Evolutionary conservation across 2,888 invertebrate species (phyloP).

Genomic region (Hirtodrosophila alboralis): DNA sequence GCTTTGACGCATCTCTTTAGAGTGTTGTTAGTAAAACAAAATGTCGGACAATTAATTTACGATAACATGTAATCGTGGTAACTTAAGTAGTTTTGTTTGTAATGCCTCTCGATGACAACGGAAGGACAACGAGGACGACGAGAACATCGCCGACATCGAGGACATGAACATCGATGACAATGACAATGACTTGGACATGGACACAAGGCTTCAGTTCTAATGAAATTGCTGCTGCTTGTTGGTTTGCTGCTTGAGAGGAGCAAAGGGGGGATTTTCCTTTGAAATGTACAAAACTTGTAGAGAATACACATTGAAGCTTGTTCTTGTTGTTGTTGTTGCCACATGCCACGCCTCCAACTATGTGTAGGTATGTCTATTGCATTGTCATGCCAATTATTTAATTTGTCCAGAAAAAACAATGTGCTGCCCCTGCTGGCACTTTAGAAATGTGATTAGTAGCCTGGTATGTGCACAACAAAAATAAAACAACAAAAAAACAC

Average conservation of each 20-base stretch:
- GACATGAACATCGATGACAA: conserved; percentile 5
- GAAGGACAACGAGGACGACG: conserved; percentile 21
- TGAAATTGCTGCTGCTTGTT: conserved; percentile 67
- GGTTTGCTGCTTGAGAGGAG: conserved; percentile 20
- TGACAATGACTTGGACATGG: conserved; percentile 14
- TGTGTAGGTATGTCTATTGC: conserved; percentile 44
- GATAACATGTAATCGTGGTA: conserved; percentile 79
- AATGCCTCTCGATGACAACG: conserved; percentile 66
- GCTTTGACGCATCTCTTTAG: conserved; percentile 62
- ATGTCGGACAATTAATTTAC: conserved; percentile 77
- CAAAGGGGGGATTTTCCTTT: conserved; percentile 10
- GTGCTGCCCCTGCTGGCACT: conserved; percentile 19
- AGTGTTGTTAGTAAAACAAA: conserved; percentile 71
- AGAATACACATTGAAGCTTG: conserved; percentile 9
- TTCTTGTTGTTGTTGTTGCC: conserved; percentile 32
- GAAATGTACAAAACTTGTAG: conserved; percentile 10
- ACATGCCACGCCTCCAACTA: conserved; percentile 39
- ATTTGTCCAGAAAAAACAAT: conserved; percentile 59
- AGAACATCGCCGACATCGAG: conserved; percentile 13
- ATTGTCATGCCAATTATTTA: conserved; percentile 78
- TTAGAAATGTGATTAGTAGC: conserved; percentile 60
- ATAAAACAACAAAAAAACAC: background rate
- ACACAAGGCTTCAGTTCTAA: conserved; percentile 54
- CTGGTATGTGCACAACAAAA: conserved; percentile 22
- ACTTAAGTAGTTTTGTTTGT: conserved; percentile 79